These are phyloP conservation scores for Eilema caniola DNA, from an alignment of 2,888 invertebrate species.

Conservation along the genomic window DNA sequence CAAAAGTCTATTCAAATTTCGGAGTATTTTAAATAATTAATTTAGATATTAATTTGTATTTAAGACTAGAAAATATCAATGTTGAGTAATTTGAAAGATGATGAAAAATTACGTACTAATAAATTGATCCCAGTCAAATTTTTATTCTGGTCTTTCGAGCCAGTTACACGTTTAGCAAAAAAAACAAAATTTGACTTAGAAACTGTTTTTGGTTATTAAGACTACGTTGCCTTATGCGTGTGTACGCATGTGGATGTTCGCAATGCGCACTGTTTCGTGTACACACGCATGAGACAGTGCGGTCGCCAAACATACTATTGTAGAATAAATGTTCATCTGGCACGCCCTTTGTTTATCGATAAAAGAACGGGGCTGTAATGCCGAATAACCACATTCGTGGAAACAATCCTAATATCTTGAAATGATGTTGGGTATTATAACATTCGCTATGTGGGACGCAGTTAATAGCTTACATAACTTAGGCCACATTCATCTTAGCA, in stretches of 20 bases:
- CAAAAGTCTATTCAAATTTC: not conserved
- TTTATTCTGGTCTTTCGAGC: not conserved
- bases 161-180: too few relatives aligned
- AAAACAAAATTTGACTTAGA: not conserved
- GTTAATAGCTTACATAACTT: slow-evolving; percentile 19
- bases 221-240: too few relatives aligned
- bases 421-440: not conserved
- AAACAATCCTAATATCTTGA: not conserved
- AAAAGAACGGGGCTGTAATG: not conserved
- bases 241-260: too few relatives aligned
- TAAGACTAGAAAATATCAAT: not conserved
- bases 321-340: not conserved
- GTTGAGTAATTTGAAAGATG: not conserved
- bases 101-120: not conserved
- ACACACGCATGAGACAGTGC: too few relatives aligned
- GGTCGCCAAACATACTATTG: not conserved
- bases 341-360: not conserved
- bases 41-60: not conserved
- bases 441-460: not conserved
- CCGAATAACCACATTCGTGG: not conserved
- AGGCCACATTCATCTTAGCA: slow-evolving; percentile 12
- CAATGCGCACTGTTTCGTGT: too few relatives aligned
- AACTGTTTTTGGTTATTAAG: not conserved
- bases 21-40: not conserved
- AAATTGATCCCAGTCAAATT: not conserved